Evolutionary conservation across 2,797 vertebrate species (phyloP).

Genomic region (Danio albolineatus): DNA sequence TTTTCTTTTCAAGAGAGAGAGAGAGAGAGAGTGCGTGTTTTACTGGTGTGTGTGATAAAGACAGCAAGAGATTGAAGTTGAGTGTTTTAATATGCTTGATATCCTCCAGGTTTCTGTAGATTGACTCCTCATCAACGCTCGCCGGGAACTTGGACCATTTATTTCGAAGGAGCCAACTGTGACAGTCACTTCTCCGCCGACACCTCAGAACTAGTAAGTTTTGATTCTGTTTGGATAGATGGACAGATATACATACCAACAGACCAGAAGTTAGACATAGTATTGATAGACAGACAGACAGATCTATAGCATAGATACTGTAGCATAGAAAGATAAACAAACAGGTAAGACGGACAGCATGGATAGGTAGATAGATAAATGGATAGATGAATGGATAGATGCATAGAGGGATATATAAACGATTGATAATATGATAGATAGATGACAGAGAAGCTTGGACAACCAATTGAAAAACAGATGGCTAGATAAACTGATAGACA

Average conservation of each 20-base stretch:
- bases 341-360: too few species aligned
- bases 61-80: background rate
- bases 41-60: background rate
- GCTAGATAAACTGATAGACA: background rate
- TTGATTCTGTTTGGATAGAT: background rate
- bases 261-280: too few species aligned
- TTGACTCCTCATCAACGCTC: constrained; percentile 88
- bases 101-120: constrained; percentile 87
- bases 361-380: background rate
- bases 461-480: too few species aligned
- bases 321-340: background rate
- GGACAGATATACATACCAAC: too few species aligned
- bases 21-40: constrained; percentile 6
- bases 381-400: background rate
- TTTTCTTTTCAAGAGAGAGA: constrained; percentile 10
- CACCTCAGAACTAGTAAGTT: constrained; percentile 87
- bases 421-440: background rate
- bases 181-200: constrained; percentile 90
- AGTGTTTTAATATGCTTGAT: constrained; percentile 11
- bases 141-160: constrained; percentile 94
- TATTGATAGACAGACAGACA: too few species aligned
- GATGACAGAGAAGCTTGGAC: too few species aligned
- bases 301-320: background rate
- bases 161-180: constrained; percentile 94
- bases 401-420: too few species aligned